Conservation (phyloP, 2,888 invertebrate species). For the Pocota personata region DNA sequence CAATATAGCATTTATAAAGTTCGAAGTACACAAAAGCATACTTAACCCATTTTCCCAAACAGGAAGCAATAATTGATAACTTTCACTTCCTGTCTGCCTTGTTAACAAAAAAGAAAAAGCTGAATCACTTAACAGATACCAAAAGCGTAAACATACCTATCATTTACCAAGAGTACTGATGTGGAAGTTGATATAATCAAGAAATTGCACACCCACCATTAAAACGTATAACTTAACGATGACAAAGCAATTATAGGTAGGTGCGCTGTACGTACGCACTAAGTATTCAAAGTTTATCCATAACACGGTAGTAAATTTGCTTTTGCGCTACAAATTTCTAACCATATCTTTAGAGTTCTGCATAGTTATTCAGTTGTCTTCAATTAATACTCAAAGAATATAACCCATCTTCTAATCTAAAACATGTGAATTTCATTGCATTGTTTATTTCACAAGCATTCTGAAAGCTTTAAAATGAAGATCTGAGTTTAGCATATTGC, state of each 20-base stretch:
- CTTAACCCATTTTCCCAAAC: neutral
- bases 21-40: neutral
- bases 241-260: neutral
- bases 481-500: too few relatives aligned
- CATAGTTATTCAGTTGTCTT: too few relatives aligned
- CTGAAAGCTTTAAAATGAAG: too few relatives aligned
- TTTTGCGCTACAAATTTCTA: too few relatives aligned
- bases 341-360: too few relatives aligned
- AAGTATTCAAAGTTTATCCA: neutral
- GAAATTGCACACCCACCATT: neutral
- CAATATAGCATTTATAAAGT: too few relatives aligned
- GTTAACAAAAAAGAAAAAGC: neutral
- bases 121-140: neutral
- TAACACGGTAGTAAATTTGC: too few relatives aligned
- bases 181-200: neutral
- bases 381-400: too few relatives aligned
- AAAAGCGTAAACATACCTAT: neutral
- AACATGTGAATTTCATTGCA: too few relatives aligned
- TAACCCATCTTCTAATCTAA: too few relatives aligned
- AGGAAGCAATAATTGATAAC: slow-evolving; percentile 3
- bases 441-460: too few relatives aligned
- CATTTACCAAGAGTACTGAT: neutral
- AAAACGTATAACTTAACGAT: neutral
- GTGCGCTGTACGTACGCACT: neutral
- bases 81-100: slow-evolving; percentile 20